Evolutionary conservation across 2,888 invertebrate species (phyloP), one percentile per base, ranked within the genome.

Genomic region (Galeruca laticollis): DNA sequence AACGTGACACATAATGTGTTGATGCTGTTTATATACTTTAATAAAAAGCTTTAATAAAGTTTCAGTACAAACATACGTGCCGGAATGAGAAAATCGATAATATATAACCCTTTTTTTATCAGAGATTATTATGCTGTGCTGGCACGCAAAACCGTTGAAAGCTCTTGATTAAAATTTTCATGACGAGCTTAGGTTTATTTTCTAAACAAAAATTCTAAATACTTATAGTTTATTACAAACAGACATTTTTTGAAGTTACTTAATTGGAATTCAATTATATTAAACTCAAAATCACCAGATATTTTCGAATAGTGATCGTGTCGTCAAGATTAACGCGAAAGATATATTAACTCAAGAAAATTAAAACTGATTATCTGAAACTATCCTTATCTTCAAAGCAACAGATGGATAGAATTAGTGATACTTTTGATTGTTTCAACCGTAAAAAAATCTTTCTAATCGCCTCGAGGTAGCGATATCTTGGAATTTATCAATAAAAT

Each of bases 31-130:
- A 71, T 64, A 64, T 67, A 68, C 64, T 59, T 68, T 68, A 71
- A 71, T 59, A 71, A 62, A 71, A 71, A 64, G 64, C 71, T 68
- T 68, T 71, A 71, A 68, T 71, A 71, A 71, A 71, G 71, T 71
- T 62, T 68, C 67, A 54, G 70, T 37, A 43, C 59, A 66, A 66
- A 64, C 57, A 68, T 68, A 71, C 71, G 71, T 71, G 71, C 43
- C 37, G 59, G 51, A 59, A 66, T 37, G 37, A 35, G 18, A n/a
- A 31, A 51, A 51, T 66, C 66, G 66, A 66, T 66, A 66, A 66
- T 20, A 66, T 35, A 18, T 11, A 35, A 57, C 35, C 21, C 59
- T 51, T 21, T 67, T 70, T 70, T 70, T 66, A 61, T 62, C 54
- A 57, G 33, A 33, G 37, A 61, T 47, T 61, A 59, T 35, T 51